Evolutionary conservation across 2,113 vertebrate genomes (phyloP).

Genomic region (human (Homo sapiens)): DNA sequence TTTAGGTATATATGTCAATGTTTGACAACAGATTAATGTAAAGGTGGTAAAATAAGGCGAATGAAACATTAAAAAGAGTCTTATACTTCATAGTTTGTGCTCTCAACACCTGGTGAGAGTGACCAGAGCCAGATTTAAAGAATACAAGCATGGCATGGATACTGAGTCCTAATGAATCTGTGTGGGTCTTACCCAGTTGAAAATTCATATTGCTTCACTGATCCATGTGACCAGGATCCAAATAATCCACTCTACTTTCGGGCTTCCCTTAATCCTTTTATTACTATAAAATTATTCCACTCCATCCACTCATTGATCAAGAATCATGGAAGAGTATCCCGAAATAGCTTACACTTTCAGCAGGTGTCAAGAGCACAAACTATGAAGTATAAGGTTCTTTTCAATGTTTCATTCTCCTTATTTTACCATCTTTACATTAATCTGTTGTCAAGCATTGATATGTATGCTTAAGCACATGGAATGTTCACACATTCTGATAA

Average conservation of each 20-base stretch:
- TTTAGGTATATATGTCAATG: neutral
- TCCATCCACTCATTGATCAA: slow-evolving; percentile 2
- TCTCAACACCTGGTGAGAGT: neutral
- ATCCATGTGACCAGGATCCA: neutral
- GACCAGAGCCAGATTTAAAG: neutral
- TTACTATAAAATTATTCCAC: neutral
- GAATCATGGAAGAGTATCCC: neutral
- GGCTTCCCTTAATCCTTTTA: neutral
- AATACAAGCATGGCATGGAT: neutral
- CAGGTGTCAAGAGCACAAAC: neutral
- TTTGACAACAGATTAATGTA: neutral
- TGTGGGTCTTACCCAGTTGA: neutral
- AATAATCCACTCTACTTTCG: neutral
- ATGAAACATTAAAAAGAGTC: neutral
- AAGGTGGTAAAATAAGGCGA: neutral
- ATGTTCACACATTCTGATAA: neutral
- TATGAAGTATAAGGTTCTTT: neutral
- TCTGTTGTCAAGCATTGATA: neutral
- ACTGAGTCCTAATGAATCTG: neutral
- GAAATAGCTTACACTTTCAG: neutral
- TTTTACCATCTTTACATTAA: slow-evolving; percentile 24
- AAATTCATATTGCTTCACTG: slow-evolving; percentile 35
- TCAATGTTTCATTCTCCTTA: neutral
- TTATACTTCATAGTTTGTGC: neutral
- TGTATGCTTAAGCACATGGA: neutral